Evolutionary conservation across 35 echinoderm and acorn worm genomes (phyloP).

Genomic region (Anneissia japonica): DNA sequence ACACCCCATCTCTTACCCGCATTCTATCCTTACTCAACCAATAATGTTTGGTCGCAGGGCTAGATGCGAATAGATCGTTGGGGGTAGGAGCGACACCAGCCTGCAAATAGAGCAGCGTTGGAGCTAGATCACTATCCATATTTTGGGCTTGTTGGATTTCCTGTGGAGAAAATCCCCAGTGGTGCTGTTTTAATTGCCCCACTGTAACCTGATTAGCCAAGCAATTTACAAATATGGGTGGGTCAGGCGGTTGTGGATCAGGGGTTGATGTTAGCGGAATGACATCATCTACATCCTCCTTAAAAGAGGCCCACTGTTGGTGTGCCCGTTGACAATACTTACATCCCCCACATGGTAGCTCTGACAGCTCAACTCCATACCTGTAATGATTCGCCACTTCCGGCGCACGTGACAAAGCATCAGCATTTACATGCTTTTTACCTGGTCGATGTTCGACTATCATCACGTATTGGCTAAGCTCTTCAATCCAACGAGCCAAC

Average conservation of each 20-base stretch:
- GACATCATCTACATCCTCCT: slow-evolving; percentile 33
- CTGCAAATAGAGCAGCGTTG: slow-evolving; percentile 4
- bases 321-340: slow-evolving; percentile 34
- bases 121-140: neutral
- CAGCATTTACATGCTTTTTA: neutral
- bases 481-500: slow-evolving; percentile 19
- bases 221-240: neutral
- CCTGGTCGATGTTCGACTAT: slow-evolving; percentile 10
- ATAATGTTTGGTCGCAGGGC: slow-evolving; percentile 5
- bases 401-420: no score
- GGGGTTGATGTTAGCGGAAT: neutral
- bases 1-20: neutral
- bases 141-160: slow-evolving; percentile 8
- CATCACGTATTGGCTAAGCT: slow-evolving; percentile 27
- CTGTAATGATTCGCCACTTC: neutral
- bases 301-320: slow-evolving; percentile 23
- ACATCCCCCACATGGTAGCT: slow-evolving; percentile 46
- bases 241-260: neutral
- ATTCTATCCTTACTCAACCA: slow-evolving; percentile 27
- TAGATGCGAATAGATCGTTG: neutral
- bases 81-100: neutral
- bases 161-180: neutral
- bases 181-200: no score
- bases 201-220: neutral
- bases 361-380: neutral